Evolutionary conservation across 2,888 invertebrate genomes (phyloP), one percentile per base, ranked within the genome.

Genomic region (Hipparchia sbordonii): DNA sequence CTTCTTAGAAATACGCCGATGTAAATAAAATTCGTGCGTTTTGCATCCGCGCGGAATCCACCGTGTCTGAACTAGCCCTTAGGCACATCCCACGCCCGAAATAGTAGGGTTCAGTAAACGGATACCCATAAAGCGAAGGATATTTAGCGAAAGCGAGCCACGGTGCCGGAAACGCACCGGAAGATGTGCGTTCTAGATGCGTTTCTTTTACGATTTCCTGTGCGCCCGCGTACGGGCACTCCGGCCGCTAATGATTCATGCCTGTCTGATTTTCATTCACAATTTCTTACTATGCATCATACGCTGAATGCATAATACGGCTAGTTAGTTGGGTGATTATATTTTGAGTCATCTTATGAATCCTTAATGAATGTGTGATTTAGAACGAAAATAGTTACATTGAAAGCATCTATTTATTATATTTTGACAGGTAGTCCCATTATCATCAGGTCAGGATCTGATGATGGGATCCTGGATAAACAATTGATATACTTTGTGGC

Each of bases 191-290:
- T 86, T 91, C 89, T 88, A 89, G 87, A 89, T 91, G 91, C 86
- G 89, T 63, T 70, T 70, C 89, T 89, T 92, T 93, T 92, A 93
- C 88, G 89, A 91, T 90, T 92, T 93, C 93, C 93, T 90, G 90
- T 85, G 84, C 84, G 88, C 82, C 83, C 79, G 78, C 80, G 79
- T 77, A 67, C 72, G 77, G 75, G 73, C 77, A 78, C 73, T 72
- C 76, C 73, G 72, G 62, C 76, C 75, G 67, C 73, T 77, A 74
- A 77, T 79, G 77, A 78, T 74, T 78, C 78, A 77, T 71, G 73
- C 74, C 76, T 60, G 56, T 70, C 68, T 71, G 72, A 72, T 76
- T 74, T 75, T 74, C 72, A 76, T 74, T 76, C 72, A 74, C 61
- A 65, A 65, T 72, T 68, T 70, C 72, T 67, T 67, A 72, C 70